Evolutionary conservation across 2,888 invertebrate genomes (phyloP).

Genomic region (Noctua comes): DNA sequence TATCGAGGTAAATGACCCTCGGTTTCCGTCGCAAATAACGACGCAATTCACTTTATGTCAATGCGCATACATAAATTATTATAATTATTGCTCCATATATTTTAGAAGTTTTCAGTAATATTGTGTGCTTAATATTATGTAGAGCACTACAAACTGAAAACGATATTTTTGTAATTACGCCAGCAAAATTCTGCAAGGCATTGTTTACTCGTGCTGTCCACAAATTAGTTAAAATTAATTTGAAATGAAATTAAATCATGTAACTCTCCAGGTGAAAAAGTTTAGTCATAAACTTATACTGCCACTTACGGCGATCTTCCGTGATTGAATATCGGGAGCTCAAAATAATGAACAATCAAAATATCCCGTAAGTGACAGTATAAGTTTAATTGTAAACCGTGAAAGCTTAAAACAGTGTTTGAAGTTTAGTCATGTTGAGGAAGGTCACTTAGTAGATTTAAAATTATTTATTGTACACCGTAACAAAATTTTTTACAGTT

Average conservation of each 20-base stretch:
- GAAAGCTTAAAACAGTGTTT: too few species aligned
- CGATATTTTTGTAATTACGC: neutral
- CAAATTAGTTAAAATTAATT: neutral
- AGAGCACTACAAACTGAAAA: neutral
- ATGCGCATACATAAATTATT: neutral
- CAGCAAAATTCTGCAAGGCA: neutral
- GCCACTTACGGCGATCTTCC: too few species aligned
- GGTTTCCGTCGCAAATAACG: slow-evolving; percentile 31
- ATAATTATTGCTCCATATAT: slow-evolving; percentile 9
- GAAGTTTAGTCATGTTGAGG: neutral
- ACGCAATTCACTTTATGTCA: neutral
- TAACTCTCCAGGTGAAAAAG: neutral
- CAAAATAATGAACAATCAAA: too few species aligned
- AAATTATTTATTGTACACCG: neutral
- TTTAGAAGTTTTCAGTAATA: neutral
- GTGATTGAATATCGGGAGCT: too few species aligned
- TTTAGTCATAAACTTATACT: neutral
- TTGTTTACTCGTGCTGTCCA: too few species aligned
- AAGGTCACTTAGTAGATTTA: neutral
- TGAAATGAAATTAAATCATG: neutral
- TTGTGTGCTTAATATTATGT: neutral
- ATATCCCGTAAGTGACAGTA: too few species aligned
- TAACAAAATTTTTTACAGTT: neutral
- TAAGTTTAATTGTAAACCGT: too few species aligned
- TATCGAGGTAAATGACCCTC: slow-evolving; percentile 30